These are phyloP conservation scores for Anolis carolinensis DNA, from an alignment of 2,113 vertebrate species.

Conservation along the genomic window DNA sequence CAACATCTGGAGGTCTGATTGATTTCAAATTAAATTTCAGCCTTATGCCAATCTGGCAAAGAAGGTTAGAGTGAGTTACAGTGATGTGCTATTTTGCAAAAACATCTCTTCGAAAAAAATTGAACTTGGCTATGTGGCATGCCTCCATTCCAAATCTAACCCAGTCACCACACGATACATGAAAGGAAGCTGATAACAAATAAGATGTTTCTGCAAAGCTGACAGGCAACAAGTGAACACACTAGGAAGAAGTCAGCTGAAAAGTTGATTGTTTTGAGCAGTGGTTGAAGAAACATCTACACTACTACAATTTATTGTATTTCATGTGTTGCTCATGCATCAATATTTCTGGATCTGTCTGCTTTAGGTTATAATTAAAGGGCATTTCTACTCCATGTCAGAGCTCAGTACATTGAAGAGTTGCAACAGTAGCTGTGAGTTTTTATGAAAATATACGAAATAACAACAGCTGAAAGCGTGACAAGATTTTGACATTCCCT, in stretches of 20 bases:
- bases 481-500: background rate
- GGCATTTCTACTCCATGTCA: background rate
- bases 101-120: background rate
- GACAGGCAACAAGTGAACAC: background rate
- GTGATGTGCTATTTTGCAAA: background rate
- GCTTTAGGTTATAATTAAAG: background rate
- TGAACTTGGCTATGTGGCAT: background rate
- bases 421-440: no score
- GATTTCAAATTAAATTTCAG: background rate
- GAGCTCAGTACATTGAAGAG: no score
- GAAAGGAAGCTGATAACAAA: fast-evolving
- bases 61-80: background rate
- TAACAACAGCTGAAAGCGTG: background rate
- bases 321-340: background rate
- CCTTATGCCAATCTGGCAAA: background rate
- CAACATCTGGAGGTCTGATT: no score
- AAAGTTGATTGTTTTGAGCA: background rate
- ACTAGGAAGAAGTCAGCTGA: background rate
- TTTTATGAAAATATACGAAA: background rate
- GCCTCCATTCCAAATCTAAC: background rate
- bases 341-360: background rate
- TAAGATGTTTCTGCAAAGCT: background rate
- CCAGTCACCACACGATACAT: background rate
- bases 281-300: background rate
- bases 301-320: background rate